Percentiles rank a stretch among this genome's conserved stretches.
phyloP scores from a whole-genome alignment of 1,140 invertebrate species.

The Meloidogyne floridensis region DNA sequence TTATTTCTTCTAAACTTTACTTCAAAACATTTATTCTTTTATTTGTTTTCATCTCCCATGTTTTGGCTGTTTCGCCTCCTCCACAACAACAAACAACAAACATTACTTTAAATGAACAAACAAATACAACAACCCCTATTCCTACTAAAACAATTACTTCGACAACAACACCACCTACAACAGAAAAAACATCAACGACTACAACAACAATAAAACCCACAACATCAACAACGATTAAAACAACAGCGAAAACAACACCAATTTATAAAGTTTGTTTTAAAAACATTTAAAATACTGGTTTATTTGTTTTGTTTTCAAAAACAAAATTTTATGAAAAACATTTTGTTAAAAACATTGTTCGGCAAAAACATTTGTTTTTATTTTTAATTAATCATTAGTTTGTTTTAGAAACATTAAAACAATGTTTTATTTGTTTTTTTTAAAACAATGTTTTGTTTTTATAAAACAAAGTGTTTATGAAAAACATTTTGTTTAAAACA shows the following conservation, averaged over 20 bases:
- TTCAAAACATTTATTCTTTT: neutral
- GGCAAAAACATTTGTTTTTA: too few species aligned
- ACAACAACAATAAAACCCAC: neutral
- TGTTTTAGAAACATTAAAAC: neutral
- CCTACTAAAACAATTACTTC: neutral
- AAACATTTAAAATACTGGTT: neutral
- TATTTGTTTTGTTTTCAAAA: too few species aligned
- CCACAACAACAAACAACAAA: neutral
- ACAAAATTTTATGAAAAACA: too few species aligned
- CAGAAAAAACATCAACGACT: neutral
- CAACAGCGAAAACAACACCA: neutral
- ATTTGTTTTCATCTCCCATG: neutral
- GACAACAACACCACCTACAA: neutral
- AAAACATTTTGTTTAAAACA: too few species aligned
- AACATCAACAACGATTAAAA: constrained; percentile 12
- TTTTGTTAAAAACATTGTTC: too few species aligned
- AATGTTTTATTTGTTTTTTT: neutral
- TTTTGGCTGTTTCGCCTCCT: neutral
- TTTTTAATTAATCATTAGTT: too few species aligned
- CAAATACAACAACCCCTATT: neutral
- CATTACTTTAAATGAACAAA: neutral
- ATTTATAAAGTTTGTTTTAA: neutral
- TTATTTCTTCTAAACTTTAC: neutral
- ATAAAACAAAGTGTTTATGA: too few species aligned
- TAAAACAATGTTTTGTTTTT: neutral